These are phyloP conservation scores for Drosophila sechellia DNA, from an alignment of 1,140 invertebrate genomes.

Conservation along the genomic window DNA sequence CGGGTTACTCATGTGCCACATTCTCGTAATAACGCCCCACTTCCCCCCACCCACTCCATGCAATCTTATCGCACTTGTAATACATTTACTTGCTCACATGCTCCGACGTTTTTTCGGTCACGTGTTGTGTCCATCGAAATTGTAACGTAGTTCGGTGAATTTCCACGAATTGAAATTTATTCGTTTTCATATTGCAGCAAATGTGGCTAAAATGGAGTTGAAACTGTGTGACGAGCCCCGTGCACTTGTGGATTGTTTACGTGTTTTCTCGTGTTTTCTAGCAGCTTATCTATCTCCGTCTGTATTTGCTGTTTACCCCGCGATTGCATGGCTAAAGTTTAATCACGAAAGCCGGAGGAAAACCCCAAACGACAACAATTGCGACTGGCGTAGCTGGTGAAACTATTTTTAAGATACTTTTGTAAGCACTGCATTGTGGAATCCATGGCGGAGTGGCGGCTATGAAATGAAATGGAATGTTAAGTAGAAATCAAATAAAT, in stretches of 20 bases:
- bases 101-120: constrained; percentile 57
- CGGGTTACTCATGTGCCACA: constrained; percentile 38
- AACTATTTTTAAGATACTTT: constrained; percentile 18
- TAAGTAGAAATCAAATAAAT: constrained; percentile 3
- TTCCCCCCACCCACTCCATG: background rate
- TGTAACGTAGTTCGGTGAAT: constrained; percentile 62
- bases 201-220: constrained; percentile 15
- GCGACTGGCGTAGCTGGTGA: constrained; percentile 12
- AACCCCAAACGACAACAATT: constrained; percentile 19
- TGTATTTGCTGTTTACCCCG: constrained; percentile 13
- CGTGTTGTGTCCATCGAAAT: constrained; percentile 61
- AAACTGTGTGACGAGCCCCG: constrained; percentile 47
- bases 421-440: background rate
- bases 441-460: background rate
- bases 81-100: constrained; percentile 29
- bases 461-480: constrained; percentile 5
- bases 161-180: constrained; percentile 53
- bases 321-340: constrained; percentile 15
- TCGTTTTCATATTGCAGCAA: constrained; percentile 29
- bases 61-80: constrained; percentile 42
- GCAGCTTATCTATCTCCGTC: constrained; percentile 10
- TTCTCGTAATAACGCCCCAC: background rate
- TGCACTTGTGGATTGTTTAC: constrained; percentile 55
- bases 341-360: constrained; percentile 36
- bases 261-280: constrained; percentile 28